Evolutionary conservation across 2,113 vertebrate species (phyloP).

Genomic region (Campylorhamphus procurvoides): DNA sequence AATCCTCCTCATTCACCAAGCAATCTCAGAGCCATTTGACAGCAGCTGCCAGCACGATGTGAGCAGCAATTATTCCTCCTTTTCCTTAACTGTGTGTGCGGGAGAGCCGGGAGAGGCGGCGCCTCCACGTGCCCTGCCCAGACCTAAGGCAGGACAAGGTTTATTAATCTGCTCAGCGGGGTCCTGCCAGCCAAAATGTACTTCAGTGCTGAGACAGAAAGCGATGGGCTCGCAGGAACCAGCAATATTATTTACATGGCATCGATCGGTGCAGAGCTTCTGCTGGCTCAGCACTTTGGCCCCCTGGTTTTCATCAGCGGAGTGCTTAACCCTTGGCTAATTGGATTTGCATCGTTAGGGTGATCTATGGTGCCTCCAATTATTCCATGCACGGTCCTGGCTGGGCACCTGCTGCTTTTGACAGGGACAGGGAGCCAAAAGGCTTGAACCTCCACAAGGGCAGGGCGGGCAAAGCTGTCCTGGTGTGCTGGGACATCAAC

Average conservation of each 20-base stretch:
- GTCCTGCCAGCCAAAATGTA: background rate
- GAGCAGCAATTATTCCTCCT: background rate
- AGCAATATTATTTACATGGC: background rate
- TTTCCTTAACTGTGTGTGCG: accelerated
- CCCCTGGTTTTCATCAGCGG: background rate
- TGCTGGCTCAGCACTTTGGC: constrained; percentile 48
- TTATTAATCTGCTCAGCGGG: accelerated
- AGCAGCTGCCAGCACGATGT: accelerated
- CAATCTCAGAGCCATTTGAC: background rate
- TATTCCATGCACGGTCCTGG: background rate
- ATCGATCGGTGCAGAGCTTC: background rate
- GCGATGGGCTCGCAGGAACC: background rate
- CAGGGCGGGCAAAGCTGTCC: accelerated
- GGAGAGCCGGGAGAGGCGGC: accelerated
- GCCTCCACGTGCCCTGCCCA: accelerated
- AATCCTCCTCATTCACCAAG: background rate
- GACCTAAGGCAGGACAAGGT: accelerated
- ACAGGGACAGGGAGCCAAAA: background rate
- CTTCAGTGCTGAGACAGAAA: background rate
- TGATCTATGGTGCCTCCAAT: background rate
- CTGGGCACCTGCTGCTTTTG: background rate
- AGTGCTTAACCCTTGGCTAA: constrained; percentile 54
- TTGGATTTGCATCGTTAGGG: constrained; percentile 28
- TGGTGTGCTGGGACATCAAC: accelerated
- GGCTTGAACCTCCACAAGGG: background rate